Conservation (phyloP, 2,113 vertebrate species). For the Etia nguti region DNA sequence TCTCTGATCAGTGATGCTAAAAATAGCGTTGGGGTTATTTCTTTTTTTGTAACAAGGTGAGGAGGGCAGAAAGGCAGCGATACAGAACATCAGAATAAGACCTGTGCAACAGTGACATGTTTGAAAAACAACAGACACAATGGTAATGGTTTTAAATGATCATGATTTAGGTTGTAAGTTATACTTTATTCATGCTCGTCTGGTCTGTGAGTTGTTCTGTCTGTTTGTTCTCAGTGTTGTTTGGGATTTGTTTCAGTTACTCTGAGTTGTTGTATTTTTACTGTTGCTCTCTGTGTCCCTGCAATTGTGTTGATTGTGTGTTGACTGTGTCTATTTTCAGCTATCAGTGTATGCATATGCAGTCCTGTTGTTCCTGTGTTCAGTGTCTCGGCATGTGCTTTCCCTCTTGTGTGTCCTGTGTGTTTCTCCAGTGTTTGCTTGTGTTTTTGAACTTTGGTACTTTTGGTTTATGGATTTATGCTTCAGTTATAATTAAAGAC, state of each 20-base stretch:
- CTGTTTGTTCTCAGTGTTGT: not conserved
- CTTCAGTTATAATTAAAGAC: not conserved
- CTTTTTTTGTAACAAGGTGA: not conserved
- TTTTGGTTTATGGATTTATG: not conserved
- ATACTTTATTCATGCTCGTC: not conserved
- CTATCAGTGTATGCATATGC: not conserved
- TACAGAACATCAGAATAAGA: not conserved
- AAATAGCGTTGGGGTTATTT: not conserved
- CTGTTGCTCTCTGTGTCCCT: not conserved
- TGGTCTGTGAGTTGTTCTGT: not conserved
- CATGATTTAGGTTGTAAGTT: not conserved
- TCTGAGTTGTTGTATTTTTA: not conserved
- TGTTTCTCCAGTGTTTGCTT: not conserved
- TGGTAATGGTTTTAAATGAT: not conserved
- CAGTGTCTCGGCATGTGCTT: not conserved
- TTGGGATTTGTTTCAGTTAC: not conserved
- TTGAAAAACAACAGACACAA: not conserved
- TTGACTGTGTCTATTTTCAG: not conserved
- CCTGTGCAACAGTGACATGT: not conserved
- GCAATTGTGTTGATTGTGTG: not conserved
- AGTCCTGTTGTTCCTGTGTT: not conserved
- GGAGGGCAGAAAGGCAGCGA: not conserved
- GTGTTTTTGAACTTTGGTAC: not conserved
- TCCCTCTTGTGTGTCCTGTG: not conserved
- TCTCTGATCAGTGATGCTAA: not conserved